Evolutionary conservation across 2,113 vertebrate genomes (phyloP).

Genomic region (Corythornis cristatus): DNA sequence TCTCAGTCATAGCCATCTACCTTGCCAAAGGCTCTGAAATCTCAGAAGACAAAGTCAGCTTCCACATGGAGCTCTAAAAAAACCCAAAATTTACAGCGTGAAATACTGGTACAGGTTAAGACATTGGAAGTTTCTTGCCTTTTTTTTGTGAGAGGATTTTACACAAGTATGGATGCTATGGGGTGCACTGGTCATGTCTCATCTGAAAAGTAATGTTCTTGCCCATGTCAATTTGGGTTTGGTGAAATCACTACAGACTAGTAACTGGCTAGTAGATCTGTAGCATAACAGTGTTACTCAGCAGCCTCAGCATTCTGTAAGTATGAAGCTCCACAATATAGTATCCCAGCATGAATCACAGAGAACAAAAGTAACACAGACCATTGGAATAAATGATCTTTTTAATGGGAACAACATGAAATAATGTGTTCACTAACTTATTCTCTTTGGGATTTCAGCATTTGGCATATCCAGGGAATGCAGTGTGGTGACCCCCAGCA

Average conservation of each 20-base stretch:
- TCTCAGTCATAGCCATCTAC: not conserved
- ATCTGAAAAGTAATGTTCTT: not conserved
- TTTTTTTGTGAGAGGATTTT: not conserved
- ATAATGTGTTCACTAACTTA: not conserved
- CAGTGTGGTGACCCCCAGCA: not conserved
- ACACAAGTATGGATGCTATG: not conserved
- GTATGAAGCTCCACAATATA: not conserved
- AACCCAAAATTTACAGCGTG: not conserved
- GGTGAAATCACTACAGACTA: not conserved
- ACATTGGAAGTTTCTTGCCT: not conserved
- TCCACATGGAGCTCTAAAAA: not conserved
- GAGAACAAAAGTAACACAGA: not conserved
- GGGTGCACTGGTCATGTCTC: not conserved
- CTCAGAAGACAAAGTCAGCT: not conserved
- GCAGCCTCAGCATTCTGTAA: not conserved
- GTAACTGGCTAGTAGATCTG: not conserved
- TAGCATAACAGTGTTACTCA: not conserved
- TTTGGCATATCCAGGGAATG: not conserved
- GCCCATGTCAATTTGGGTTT: not conserved
- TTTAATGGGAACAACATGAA: not conserved
- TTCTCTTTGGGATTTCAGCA: not conserved
- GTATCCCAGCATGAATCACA: not conserved
- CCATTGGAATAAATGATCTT: not conserved
- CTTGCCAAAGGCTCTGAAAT: not conserved
- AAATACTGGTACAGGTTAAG: not conserved